These are phyloP conservation scores for Trigoniulus corallinus DNA, from an alignment of 1,140 invertebrate genomes.

Conservation along the genomic window DNA sequence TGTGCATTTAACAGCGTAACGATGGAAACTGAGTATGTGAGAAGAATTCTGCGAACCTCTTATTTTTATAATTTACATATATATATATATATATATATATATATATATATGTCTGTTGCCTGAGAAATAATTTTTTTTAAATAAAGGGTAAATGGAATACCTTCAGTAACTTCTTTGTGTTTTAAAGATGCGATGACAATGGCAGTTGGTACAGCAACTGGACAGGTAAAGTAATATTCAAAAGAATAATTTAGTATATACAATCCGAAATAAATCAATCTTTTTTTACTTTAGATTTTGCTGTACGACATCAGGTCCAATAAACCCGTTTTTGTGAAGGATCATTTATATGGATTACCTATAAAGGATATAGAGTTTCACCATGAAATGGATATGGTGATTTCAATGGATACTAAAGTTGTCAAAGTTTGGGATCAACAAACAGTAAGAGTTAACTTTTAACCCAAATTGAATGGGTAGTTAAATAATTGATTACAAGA, in stretches of 20 bases:
- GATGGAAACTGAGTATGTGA: slow-evolving; percentile 36
- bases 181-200: slow-evolving; percentile 67
- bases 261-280: slow-evolving; percentile 1
- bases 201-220: slow-evolving; percentile 81
- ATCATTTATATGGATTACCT: slow-evolving; percentile 85
- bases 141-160: slow-evolving; percentile 42
- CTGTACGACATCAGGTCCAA: slow-evolving; percentile 87
- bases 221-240: slow-evolving; percentile 39
- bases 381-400: slow-evolving; percentile 50
- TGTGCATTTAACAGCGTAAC: slow-evolving; percentile 55
- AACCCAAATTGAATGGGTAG: no score
- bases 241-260: not conserved
- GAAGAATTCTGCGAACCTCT: slow-evolving; percentile 12
- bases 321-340: slow-evolving; percentile 76
- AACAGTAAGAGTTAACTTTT: slow-evolving; percentile 42
- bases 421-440: slow-evolving; percentile 91
- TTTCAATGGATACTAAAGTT: slow-evolving; percentile 80
- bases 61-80: no score
- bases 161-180: slow-evolving; percentile 59
- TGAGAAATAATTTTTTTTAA: slow-evolving; percentile 3
- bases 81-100: no score
- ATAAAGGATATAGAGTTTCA: slow-evolving; percentile 84
- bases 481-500: not conserved
- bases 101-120: slow-evolving; percentile 10
- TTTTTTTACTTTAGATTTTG: slow-evolving; percentile 36